Conservation (phyloP, 1,140 invertebrate species). For the Stenopsyche tienmushanensis region DNA sequence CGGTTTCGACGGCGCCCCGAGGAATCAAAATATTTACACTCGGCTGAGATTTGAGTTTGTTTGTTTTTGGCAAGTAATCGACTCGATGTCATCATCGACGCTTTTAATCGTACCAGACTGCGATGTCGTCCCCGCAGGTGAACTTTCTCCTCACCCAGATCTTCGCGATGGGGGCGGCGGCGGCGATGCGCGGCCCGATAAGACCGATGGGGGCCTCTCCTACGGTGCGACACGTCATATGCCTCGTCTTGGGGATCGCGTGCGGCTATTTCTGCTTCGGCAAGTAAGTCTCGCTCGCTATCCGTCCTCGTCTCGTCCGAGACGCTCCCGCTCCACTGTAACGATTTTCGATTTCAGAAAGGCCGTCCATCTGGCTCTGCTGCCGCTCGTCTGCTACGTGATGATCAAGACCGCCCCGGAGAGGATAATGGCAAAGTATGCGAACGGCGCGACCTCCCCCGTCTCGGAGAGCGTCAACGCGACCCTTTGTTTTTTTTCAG, state of each 20-base stretch:
- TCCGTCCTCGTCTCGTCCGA: too few relatives aligned
- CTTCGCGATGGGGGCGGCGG: slow-evolving; percentile 71
- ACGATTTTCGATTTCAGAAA: slow-evolving; percentile 72
- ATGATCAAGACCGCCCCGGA: slow-evolving; percentile 57
- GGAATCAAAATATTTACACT: too few relatives aligned
- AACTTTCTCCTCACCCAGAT: slow-evolving; percentile 84
- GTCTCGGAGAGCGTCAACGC: too few relatives aligned
- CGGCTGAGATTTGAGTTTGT: too few relatives aligned
- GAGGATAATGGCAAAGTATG: slow-evolving; percentile 39
- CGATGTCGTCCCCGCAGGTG: slow-evolving; percentile 60
- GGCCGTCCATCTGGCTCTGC: slow-evolving; percentile 72
- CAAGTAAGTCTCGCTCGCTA: slow-evolving; percentile 60
- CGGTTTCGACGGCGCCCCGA: too few relatives aligned
- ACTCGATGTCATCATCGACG: too few relatives aligned
- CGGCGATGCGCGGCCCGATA: slow-evolving; percentile 70
- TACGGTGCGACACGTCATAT: slow-evolving; percentile 71
- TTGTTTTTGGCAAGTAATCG: too few relatives aligned
- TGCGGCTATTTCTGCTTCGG: slow-evolving; percentile 89
- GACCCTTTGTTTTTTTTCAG: slow-evolving; percentile 61
- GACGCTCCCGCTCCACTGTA: too few relatives aligned
- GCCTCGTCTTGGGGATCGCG: slow-evolving; percentile 70
- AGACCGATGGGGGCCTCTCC: slow-evolving; percentile 63
- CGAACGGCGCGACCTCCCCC: slow-evolving; percentile 42
- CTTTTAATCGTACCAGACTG: too few relatives aligned
- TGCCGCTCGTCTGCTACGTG: slow-evolving; percentile 74